phyloP scores from a whole-genome alignment of 2,113 vertebrate species.

The Actinemys pallida region DNA sequence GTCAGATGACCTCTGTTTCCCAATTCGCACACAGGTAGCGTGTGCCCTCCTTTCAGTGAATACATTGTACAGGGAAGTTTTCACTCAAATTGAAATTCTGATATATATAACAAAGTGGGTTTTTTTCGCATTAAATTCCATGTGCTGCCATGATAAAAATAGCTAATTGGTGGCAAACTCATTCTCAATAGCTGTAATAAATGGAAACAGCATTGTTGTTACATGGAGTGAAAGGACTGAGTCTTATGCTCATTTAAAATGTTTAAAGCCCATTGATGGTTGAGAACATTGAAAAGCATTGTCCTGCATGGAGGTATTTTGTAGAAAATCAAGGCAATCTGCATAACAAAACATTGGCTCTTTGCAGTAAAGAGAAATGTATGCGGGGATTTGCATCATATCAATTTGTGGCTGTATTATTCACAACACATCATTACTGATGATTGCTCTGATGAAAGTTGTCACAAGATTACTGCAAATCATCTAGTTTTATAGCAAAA shows the following conservation, averaged over 20 bases:
- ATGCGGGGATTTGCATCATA: slow-evolving; percentile 43
- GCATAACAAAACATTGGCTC: background rate
- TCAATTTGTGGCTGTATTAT: slow-evolving; percentile 62
- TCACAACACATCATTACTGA: slow-evolving; percentile 51
- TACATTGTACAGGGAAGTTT: background rate
- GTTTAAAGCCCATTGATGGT: background rate
- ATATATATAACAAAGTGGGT: background rate
- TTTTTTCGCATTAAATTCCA: background rate
- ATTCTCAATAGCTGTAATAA: background rate
- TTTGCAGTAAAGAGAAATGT: background rate
- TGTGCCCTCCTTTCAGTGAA: background rate
- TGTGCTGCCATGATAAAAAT: background rate
- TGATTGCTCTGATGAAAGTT: slow-evolving; percentile 67
- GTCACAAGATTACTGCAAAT: slow-evolving; percentile 55
- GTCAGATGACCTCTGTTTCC: background rate
- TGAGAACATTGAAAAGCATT: background rate
- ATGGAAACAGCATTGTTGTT: slow-evolving; percentile 4
- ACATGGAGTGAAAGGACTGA: background rate
- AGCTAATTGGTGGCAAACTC: background rate
- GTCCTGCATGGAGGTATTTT: background rate
- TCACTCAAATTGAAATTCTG: background rate
- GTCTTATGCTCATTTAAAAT: slow-evolving; percentile 11
- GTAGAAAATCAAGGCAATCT: slow-evolving; percentile 27
- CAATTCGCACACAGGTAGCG: background rate
- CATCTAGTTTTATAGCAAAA: slow-evolving; percentile 29